Conservation (phyloP, 2,797 vertebrate species). For the Rhynchotus rufescens region DNA sequence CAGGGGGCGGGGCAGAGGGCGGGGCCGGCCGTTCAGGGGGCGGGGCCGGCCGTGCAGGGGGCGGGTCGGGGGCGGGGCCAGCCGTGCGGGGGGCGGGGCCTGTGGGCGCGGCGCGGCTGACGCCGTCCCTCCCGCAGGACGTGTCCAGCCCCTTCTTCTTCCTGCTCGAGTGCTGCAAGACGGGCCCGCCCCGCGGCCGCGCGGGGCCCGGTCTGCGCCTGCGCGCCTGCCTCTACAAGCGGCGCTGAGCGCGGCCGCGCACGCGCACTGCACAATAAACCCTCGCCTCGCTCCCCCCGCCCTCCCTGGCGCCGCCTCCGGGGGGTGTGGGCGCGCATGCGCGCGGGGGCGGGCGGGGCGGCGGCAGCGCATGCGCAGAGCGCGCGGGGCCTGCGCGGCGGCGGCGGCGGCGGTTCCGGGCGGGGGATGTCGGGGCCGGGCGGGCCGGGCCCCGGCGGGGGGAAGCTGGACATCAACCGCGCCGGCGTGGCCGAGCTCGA, state of each 20-base stretch:
- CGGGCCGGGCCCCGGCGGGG: slow-evolving; percentile 11
- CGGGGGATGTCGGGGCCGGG: slow-evolving; percentile 25
- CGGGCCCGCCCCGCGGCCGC: slow-evolving; percentile 9
- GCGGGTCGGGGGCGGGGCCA: no score
- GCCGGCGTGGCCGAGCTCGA: slow-evolving; percentile 59
- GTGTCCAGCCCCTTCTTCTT: slow-evolving; percentile 74
- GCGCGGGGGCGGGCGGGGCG: not conserved
- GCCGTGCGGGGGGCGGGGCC: no score
- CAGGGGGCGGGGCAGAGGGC: no score
- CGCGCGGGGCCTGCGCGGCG: not conserved
- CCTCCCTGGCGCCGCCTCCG: not conserved
- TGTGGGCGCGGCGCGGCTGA: no score
- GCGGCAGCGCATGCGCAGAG: not conserved
- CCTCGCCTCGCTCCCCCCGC: no score
- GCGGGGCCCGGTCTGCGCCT: slow-evolving; percentile 51
- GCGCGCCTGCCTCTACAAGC: slow-evolving; percentile 76
- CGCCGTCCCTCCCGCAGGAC: slow-evolving; percentile 43
- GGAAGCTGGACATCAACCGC: slow-evolving; percentile 52
- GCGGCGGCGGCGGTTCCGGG: not conserved
- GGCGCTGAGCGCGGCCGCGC: slow-evolving; percentile 41
- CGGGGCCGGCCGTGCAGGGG: no score
- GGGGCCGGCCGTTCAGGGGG: no score
- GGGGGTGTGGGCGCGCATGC: not conserved
- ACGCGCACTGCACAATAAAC: not conserved
- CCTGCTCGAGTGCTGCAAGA: slow-evolving; percentile 77